Conservation (phyloP, 2,113 vertebrate genomes). For the Muscicapa adusta region DNA sequence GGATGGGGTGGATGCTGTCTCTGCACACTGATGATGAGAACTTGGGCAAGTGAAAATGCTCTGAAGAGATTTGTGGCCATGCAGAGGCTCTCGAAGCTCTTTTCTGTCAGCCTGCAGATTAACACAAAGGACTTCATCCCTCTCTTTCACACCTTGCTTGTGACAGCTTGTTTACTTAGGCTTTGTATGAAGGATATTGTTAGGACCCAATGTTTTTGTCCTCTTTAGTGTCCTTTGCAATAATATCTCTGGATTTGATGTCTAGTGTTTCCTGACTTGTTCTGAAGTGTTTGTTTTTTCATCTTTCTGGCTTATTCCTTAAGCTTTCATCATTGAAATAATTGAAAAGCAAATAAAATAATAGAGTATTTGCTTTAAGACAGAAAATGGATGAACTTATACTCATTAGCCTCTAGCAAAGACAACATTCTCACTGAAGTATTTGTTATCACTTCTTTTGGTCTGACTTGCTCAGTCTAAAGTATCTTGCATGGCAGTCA, state of each 20-base stretch:
- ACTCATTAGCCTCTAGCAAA: slow-evolving; percentile 6
- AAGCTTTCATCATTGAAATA: background rate
- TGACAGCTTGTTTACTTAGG: background rate
- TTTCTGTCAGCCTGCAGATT: background rate
- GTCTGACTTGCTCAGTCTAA: background rate
- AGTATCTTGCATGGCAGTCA: background rate
- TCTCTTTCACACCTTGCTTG: background rate
- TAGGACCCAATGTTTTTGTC: background rate
- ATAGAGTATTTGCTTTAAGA: background rate
- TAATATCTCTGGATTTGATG: background rate
- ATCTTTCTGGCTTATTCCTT: background rate
- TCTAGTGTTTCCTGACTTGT: background rate
- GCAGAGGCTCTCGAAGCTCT: background rate
- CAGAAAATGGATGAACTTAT: background rate
- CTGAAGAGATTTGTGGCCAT: background rate
- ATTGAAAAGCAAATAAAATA: background rate
- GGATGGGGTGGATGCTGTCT: background rate
- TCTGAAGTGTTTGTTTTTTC: background rate
- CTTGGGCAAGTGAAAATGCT: background rate
- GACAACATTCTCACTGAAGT: background rate
- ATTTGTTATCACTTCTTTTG: background rate
- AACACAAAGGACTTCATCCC: background rate
- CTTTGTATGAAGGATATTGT: background rate
- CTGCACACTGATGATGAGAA: background rate
- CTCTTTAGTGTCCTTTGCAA: background rate